Conservation (phyloP, 2,888 invertebrate species). For the Eurytoma californica region DNA sequence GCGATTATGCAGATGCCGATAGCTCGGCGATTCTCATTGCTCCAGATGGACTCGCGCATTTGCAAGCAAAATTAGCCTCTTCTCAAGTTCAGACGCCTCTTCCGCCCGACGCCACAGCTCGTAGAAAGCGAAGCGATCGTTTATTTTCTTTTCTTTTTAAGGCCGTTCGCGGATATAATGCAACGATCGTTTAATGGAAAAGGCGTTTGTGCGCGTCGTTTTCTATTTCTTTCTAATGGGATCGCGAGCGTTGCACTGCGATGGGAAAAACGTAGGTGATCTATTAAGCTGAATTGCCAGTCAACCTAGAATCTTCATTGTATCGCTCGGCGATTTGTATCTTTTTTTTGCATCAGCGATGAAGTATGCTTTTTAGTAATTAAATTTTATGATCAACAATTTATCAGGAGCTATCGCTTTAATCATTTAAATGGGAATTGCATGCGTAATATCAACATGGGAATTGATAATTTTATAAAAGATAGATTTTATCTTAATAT, state of each 20-base stretch:
- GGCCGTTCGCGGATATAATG: conserved; percentile 28
- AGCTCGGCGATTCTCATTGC: conserved; percentile 56
- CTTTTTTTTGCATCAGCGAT: too few species aligned
- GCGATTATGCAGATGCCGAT: conserved; percentile 42
- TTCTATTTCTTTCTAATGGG: neutral
- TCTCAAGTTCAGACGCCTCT: conserved; percentile 41
- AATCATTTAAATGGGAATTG: too few species aligned
- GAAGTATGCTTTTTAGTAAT: too few species aligned
- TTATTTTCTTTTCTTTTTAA: conserved; percentile 15
- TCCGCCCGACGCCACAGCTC: neutral
- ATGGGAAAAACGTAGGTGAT: conserved; percentile 4
- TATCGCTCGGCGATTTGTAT: too few species aligned
- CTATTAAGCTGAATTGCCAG: neutral
- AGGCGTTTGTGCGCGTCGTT: neutral
- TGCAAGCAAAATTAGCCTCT: conserved; percentile 56
- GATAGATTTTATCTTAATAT: too few species aligned
- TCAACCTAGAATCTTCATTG: too few species aligned
- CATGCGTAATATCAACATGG: too few species aligned
- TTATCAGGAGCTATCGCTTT: too few species aligned
- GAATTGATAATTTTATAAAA: too few species aligned
- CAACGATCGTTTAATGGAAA: conserved; percentile 9
- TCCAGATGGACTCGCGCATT: conserved; percentile 54
- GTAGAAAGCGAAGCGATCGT: conserved; percentile 24
- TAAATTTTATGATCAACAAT: too few species aligned
- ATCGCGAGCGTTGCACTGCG: neutral